phyloP scores from a whole-genome alignment of 2,797 vertebrate genomes.

The Pachyuromys duprasi region DNA sequence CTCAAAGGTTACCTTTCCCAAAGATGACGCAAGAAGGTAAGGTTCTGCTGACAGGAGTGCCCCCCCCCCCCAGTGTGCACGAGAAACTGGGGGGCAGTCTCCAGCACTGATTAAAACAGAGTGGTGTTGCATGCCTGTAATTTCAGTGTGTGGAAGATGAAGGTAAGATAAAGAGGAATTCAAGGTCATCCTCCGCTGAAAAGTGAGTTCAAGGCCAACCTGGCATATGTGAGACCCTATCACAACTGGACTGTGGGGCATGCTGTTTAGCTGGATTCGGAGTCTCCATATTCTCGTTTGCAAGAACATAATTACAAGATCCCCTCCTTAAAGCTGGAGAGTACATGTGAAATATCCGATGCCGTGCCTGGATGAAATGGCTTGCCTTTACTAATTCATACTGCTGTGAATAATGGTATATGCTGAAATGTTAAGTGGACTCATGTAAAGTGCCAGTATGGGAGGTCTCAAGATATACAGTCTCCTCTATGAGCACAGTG shows the following conservation, averaged over 20 bases:
- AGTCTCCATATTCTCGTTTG: neutral
- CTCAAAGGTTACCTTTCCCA: neutral
- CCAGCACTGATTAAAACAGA: neutral
- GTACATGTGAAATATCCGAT: accelerated
- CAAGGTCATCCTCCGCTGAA: neutral
- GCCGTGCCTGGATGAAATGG: neutral
- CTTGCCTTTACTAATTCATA: neutral
- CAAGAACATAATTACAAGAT: neutral
- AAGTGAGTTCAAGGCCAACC: neutral
- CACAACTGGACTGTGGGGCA: neutral
- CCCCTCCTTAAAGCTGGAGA: neutral
- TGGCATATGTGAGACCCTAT: neutral
- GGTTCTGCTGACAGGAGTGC: neutral
- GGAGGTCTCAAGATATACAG: neutral
- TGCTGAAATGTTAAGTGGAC: neutral
- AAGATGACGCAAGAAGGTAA: neutral
- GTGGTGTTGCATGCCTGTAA: neutral
- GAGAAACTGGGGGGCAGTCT: neutral
- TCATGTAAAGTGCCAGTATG: neutral
- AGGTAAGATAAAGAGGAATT: neutral
- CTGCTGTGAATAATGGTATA: accelerated
- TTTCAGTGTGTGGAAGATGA: neutral
- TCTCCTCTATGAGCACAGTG: neutral
- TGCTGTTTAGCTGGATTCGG: neutral
- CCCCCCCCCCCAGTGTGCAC: too few relatives aligned